Base-by-base conservation (phyloP, 2,113 vertebrate genomes). In the Numida meleagris region DNA sequence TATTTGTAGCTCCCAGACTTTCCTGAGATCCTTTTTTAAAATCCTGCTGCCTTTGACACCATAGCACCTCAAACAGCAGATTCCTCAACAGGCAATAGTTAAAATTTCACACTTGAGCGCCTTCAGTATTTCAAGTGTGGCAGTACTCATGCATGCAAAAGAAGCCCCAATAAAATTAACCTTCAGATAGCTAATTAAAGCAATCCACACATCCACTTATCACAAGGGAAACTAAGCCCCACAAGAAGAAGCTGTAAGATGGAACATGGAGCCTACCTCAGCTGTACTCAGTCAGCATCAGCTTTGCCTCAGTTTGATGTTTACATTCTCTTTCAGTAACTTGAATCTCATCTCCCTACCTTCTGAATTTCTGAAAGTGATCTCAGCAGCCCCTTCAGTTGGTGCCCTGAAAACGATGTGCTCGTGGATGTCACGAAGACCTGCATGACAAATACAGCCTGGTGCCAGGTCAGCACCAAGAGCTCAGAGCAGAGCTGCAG, bases 51-150 rank as follows among this genome's bases (percentile, higher is more conserved):
- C 77, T 67, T 14, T 21, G 46, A 34, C 45, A 31, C 25, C 55
- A 14, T 48, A 85, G 76, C 59, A 55, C 38, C 51, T 87, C 66
- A 46, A 87, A 67, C 65, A 66, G 8, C 5, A 76, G 7, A 9
- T 43, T 40, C n/a, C 70, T 67, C 5, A 1, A 74, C 34, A 92
- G 40, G 57, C 46, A 65, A 67, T 5, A 87, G 57, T 42, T 82
- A 45, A 46, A 81, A 78, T 81, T 59, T 75, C 20, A 84, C 0
- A 0, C 84, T 65, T 0, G 0, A 89, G 43, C 0, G 0, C 65
- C 86, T 86, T 71, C 3, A 58, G 33, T 48, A 59, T 40, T 43
- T 71, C 40, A 51, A 75, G 46, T 14, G 2, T 66, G 38, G 42
- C 51, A 36, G 51, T 15, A 62, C 58, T 58, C 25, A 17, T 1